Base-by-base conservation (phyloP, 2,113 vertebrate genomes). In the Istiophorus platypterus region DNA sequence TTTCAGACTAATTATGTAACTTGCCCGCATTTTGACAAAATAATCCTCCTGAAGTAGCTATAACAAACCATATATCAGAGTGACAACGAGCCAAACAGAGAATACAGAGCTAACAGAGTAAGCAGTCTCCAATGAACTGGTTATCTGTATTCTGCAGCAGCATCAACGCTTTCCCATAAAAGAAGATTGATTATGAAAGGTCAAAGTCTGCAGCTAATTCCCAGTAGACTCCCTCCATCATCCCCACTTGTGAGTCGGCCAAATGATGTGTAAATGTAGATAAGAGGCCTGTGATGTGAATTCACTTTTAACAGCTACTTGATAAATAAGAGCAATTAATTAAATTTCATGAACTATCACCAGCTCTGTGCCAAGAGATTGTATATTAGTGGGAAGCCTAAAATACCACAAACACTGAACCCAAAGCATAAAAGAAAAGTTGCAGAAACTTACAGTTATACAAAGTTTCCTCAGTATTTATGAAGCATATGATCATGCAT, bases 121-220 rank as follows among this genome's bases (percentile, higher is more conserved):
- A 61, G 59, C 12, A 59, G 3, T 24, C 37, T 4, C 6, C 31
- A 77, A 34, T 54, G 64, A 27, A 61, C 73, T 52, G 47, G 39
- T 61, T 64, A 82, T 80, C 54, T 63, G 74, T 75, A 20, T 65
- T 67, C 54, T 72, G 67, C 11, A 69, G 64, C 41, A 69, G 62
- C 70, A 73, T 84, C 59, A 59, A 56, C 74, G 80, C 58, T 67
- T 27, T 65, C 31, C 14, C 70, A 72, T 77, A 63, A 84, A 68
- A 84, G 58, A 34, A 56, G 7, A 39, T 39, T 42, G 81, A 81
- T 75, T 24, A 64, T 27, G 15, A 74, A 66, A 47, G 84, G 79
- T 88, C 72, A 59, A 88, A 80, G 80, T 83, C 72, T 78, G 45
- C 69, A 56, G 83, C 64, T 83, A 66, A 76, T 76, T 62, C 34